phyloP scores from a whole-genome alignment of 2,888 invertebrate species.

The Agrypnus murinus region DNA sequence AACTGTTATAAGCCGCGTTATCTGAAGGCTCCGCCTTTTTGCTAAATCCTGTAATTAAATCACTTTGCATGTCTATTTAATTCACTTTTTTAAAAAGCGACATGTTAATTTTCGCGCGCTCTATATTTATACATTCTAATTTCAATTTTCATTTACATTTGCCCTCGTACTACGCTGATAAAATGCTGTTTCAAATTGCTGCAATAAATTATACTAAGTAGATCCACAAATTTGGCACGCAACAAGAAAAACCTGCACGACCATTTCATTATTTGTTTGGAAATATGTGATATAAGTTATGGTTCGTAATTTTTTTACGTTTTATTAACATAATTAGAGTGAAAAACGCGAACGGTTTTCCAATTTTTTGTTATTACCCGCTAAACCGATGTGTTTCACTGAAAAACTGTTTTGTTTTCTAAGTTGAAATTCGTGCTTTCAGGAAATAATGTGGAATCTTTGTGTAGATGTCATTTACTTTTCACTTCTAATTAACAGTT shows the following conservation, averaged over 20 bases:
- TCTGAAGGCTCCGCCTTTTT: constrained; percentile 14
- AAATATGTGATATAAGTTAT: constrained; percentile 17
- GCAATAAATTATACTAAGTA: constrained; percentile 46
- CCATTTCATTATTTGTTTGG: constrained; percentile 22
- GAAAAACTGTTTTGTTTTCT: too few species aligned
- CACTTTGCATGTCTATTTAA: constrained; percentile 51
- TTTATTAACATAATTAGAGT: constrained; percentile 12
- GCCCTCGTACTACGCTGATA: constrained; percentile 40
- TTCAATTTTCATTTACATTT: constrained; percentile 50
- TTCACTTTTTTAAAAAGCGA: constrained; percentile 48
- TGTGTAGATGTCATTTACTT: constrained; percentile 27
- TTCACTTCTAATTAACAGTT: constrained; percentile 29
- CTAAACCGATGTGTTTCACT: too few species aligned
- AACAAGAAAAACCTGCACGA: constrained; percentile 38
- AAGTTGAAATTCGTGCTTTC: neutral
- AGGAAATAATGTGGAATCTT: constrained; percentile 1
- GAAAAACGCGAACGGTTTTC: too few species aligned
- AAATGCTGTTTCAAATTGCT: constrained; percentile 44
- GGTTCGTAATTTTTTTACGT: constrained; percentile 11
- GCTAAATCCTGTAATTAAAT: constrained; percentile 43
- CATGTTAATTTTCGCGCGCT: constrained; percentile 44
- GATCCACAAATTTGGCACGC: constrained; percentile 46
- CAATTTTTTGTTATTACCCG: neutral
- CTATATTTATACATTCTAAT: constrained; percentile 52
- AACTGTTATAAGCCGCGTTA: constrained; percentile 12